Percentiles rank a stretch among this genome's conserved stretches.
Conservation (phyloP, 2,797 vertebrate species). For the Bothrops alternatus region DNA sequence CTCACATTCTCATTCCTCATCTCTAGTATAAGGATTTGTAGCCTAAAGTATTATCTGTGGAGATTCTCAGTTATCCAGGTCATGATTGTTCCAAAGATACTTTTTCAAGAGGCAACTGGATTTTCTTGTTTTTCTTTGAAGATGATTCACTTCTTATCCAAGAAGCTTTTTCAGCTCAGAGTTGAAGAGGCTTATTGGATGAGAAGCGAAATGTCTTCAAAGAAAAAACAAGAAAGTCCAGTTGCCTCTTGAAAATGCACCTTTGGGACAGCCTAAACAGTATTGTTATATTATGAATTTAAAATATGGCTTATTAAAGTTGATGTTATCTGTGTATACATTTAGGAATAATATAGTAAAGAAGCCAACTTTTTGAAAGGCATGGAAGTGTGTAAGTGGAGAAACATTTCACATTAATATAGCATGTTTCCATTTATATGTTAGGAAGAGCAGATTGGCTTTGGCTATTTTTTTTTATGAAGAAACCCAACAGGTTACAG, state of each 20-base stretch:
- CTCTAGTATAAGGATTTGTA: not conserved
- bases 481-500: not conserved
- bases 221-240: too few relatives aligned
- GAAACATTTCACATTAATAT: not conserved
- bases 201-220: too few relatives aligned
- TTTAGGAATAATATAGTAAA: not conserved
- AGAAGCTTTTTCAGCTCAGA: too few relatives aligned
- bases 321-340: not conserved
- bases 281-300: not conserved
- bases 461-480: not conserved
- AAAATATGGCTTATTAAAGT: not conserved
- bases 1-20: not conserved
- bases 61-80: too few relatives aligned
- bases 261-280: too few relatives aligned
- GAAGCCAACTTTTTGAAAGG: not conserved
- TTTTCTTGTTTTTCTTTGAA: too few relatives aligned
- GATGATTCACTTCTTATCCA: too few relatives aligned
- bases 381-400: not conserved
- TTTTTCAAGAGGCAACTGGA: too few relatives aligned
- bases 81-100: too few relatives aligned
- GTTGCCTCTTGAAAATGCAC: too few relatives aligned
- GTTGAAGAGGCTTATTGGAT: too few relatives aligned
- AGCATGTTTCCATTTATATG: not conserved
- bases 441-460: not conserved
- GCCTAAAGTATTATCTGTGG: not conserved